These are phyloP conservation scores for Drosophila ohnishii DNA, from an alignment of 1,140 invertebrate species.

Conservation along the genomic window DNA sequence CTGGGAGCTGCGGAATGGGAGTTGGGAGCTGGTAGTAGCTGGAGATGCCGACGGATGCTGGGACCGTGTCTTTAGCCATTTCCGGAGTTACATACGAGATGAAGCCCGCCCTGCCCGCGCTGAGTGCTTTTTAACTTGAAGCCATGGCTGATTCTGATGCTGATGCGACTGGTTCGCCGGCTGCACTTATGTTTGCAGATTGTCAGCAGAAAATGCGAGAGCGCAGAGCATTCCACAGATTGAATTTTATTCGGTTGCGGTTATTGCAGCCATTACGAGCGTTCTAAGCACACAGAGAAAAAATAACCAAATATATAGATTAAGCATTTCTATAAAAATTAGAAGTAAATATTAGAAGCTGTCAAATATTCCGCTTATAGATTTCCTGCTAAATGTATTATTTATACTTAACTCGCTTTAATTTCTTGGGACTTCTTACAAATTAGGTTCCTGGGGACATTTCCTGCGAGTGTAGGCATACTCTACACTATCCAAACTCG, in stretches of 20 bases:
- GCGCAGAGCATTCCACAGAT: slow-evolving; percentile 71
- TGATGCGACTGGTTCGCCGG: slow-evolving; percentile 35
- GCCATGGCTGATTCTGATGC: slow-evolving; percentile 26
- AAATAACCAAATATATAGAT: background rate
- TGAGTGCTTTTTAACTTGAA: slow-evolving; percentile 75
- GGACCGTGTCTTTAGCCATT: slow-evolving; percentile 67
- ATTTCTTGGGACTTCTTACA: background rate
- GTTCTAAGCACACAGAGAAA: slow-evolving; percentile 8
- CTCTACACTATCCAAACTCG: slow-evolving; percentile 3
- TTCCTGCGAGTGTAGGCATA: slow-evolving; percentile 7
- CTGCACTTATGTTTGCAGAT: slow-evolving; percentile 71
- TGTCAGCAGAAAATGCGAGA: slow-evolving; percentile 73
- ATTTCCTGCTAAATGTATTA: background rate
- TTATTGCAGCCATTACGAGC: slow-evolving; percentile 65
- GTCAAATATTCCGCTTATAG: too few relatives aligned
- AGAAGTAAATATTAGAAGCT: too few relatives aligned
- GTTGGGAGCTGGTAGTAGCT: too few relatives aligned
- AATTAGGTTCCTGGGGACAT: background rate
- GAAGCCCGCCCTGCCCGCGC: slow-evolving; percentile 20
- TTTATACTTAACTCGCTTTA: background rate
- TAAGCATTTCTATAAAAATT: background rate
- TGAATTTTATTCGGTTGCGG: slow-evolving; percentile 76
- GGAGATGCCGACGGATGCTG: slow-evolving; percentile 27
- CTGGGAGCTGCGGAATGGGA: slow-evolving; percentile 2
- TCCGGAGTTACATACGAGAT: slow-evolving; percentile 66